Base-by-base conservation (phyloP, 2,888 invertebrate species). In the Panzeria rudis region DNA sequence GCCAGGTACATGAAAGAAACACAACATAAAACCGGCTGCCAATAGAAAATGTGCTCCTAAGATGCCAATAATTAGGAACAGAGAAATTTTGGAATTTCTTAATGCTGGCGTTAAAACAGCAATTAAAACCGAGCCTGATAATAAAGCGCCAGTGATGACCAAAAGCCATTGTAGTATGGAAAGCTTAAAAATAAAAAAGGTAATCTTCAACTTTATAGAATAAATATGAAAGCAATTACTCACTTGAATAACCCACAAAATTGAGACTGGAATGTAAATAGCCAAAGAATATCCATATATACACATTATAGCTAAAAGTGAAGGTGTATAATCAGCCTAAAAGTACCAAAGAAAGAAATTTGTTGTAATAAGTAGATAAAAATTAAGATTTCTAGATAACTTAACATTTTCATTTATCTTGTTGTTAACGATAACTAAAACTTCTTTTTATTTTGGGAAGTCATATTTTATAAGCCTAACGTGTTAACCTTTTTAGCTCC, bases 221-320 rank as follows among this genome's bases (percentile, higher is more conserved):
- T 23, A 23, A 7, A 15, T 8, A 25, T 20, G 2, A 56, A 35
- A n/a, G 50, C 7, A 64, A 35, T 35, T 41, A 47, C 87, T 89
- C 75, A 95, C 94, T 92, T 96, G 97, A 88, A 99, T 96, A 0
- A 97, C 95, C 98, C 98, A 98, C 52, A 99, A 93, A 86, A 98
- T 95, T 3, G 98, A 97, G 9, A 98, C 96, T 5, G 99, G 99
- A 89, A 99, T 95, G 93, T 98, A 99, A 89, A 98, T 97, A 41
- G 97, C 95, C 61, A 99, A 93, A 0, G 98, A 98, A 92, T 99
- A 99, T 9, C 99, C 99, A 90, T 99, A 99, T 11, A 98, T 94
- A 92, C 98, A 98, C 90, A 99, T 94, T 11, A 99, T 94, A 87
- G 99, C 97, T 88, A 98, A 94, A 90, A 97, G 94, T 23, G 96